phyloP scores from a whole-genome alignment of 2,888 invertebrate species.

The Lomographa bimaculata region DNA sequence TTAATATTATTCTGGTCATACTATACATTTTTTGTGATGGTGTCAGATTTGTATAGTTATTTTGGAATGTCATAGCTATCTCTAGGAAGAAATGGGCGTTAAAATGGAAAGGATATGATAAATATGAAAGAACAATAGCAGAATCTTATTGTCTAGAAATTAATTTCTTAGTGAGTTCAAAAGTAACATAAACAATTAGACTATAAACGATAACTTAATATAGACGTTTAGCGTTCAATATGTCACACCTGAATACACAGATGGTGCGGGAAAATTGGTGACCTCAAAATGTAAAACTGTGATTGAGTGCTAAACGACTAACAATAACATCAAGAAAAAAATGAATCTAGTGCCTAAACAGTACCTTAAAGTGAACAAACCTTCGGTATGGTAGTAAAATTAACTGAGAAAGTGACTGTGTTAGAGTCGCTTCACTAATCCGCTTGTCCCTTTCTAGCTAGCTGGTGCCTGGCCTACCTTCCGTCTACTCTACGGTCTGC shows the following conservation, averaged over 20 bases:
- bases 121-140: constrained; percentile 45
- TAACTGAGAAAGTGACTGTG: constrained; percentile 52
- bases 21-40: constrained; percentile 21
- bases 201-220: constrained; percentile 16
- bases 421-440: constrained; percentile 66
- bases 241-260: constrained; percentile 34
- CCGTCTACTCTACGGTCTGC: constrained; percentile 70
- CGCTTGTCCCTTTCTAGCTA: constrained; percentile 76
- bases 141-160: constrained; percentile 58
- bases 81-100: constrained; percentile 38
- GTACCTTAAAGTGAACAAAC: constrained; percentile 70
- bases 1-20: constrained; percentile 15
- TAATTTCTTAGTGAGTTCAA: constrained; percentile 61
- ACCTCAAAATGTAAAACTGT: constrained; percentile 70
- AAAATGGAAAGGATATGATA: constrained; percentile 37
- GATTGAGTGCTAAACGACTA: constrained; percentile 61
- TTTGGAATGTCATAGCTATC: constrained; percentile 62
- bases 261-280: constrained; percentile 37
- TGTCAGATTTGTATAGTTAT: constrained; percentile 28
- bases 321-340: constrained; percentile 43
- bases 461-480: constrained; percentile 69
- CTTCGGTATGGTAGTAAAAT: constrained; percentile 56
- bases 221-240: constrained; percentile 25
- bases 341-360: constrained; percentile 56
- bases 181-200: constrained; percentile 34